These are phyloP conservation scores for Platyura marginata DNA, from an alignment of 1,140 invertebrate genomes.

Conservation along the genomic window DNA sequence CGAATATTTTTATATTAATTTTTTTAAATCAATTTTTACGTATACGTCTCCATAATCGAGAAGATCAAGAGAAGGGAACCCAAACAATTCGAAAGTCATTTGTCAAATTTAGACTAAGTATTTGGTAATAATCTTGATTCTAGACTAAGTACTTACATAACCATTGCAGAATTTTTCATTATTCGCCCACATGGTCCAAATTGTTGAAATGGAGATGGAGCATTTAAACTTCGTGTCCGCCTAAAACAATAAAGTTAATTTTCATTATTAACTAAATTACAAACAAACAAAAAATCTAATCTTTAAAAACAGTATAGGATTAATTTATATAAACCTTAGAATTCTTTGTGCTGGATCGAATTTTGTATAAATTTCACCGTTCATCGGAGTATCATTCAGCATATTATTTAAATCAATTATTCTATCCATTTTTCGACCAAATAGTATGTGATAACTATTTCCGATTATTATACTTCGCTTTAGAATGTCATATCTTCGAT, in stretches of 20 bases:
- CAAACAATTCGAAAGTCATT: too few relatives aligned
- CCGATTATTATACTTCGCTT: too few relatives aligned
- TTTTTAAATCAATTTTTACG: too few relatives aligned
- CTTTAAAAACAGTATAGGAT: too few relatives aligned
- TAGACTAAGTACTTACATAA: slow-evolving; percentile 64
- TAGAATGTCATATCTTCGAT: too few relatives aligned
- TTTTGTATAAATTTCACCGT: not conserved
- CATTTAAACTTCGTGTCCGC: slow-evolving; percentile 80
- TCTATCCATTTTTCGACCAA: not conserved
- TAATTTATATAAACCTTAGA: too few relatives aligned
- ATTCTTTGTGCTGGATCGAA: slow-evolving; percentile 1
- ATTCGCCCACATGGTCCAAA: slow-evolving; percentile 92
- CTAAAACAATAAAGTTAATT: slow-evolving; percentile 47
- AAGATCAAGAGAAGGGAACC: too few relatives aligned
- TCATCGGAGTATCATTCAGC: not conserved
- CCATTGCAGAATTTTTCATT: slow-evolving; percentile 90
- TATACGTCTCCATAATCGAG: too few relatives aligned
- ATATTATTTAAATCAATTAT: not conserved
- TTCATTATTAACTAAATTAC: too few relatives aligned
- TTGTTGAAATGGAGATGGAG: slow-evolving; percentile 81
- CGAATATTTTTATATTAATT: slow-evolving; percentile 26
- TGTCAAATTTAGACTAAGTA: not conserved
- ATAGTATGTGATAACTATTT: too few relatives aligned
- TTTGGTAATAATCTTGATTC: not conserved
- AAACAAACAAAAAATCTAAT: too few relatives aligned